Conservation (phyloP, 2,113 vertebrate genomes). For the Galeopterus variegatus region DNA sequence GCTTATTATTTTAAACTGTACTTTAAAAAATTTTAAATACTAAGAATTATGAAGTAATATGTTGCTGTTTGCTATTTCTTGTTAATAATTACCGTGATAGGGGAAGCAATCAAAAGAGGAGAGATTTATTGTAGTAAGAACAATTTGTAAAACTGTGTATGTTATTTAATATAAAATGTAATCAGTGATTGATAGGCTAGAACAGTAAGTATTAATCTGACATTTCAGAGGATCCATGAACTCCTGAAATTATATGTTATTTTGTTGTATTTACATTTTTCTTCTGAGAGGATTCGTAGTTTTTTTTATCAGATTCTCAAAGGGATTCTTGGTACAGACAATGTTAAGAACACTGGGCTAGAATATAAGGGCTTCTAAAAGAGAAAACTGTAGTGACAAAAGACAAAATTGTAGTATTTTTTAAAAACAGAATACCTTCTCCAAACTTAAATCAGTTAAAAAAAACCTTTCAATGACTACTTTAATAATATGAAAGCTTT, state of each 20-base stretch:
- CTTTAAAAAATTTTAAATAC: neutral
- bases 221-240: neutral
- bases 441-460: constrained; percentile 25
- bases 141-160: neutral
- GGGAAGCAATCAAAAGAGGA: neutral
- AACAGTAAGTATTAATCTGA: neutral
- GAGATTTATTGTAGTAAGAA: neutral
- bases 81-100: neutral
- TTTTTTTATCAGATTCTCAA: constrained; percentile 38
- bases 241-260: neutral
- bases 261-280: constrained; percentile 64
- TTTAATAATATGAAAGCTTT: constrained; percentile 45
- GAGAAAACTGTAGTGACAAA: neutral
- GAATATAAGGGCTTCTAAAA: neutral
- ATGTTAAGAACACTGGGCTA: neutral
- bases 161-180: constrained; percentile 2
- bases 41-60: neutral
- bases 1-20: constrained; percentile 33
- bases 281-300: neutral
- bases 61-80: neutral
- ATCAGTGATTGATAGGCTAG: neutral
- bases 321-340: neutral
- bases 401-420: neutral
- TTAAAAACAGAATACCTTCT: constrained; percentile 3
- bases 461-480: constrained; percentile 44